Conservation (phyloP, 2,797 vertebrate genomes). For the Telmatherina bonti region DNA sequence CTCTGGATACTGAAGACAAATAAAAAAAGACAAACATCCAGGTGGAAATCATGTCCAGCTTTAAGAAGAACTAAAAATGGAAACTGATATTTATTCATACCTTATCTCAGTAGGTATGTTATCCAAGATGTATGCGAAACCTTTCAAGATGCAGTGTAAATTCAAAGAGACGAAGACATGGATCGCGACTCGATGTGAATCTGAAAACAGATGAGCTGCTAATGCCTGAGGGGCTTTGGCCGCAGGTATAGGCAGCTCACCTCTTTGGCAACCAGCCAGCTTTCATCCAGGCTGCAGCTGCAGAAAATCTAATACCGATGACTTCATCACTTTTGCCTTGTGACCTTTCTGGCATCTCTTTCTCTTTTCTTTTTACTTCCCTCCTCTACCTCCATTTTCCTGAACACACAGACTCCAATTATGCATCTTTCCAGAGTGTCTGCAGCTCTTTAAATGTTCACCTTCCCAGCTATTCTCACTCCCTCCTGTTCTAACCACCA, state of each 20-base stretch:
- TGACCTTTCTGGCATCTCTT: slow-evolving; percentile 78
- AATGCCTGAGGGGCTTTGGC: slow-evolving; percentile 51
- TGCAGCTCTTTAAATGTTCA: slow-evolving; percentile 55
- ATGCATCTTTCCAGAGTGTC: slow-evolving; percentile 50
- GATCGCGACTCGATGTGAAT: slow-evolving; percentile 53
- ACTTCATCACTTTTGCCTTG: slow-evolving; percentile 83
- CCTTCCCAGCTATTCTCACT: slow-evolving; percentile 43
- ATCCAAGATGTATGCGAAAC: background rate
- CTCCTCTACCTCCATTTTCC: slow-evolving; percentile 13
- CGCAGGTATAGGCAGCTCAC: slow-evolving; percentile 51
- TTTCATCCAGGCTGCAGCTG: slow-evolving; percentile 60
- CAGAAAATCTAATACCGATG: slow-evolving; percentile 81
- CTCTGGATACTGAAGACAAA: slow-evolving; percentile 44
- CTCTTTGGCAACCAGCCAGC: slow-evolving; percentile 69
- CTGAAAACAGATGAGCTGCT: slow-evolving; percentile 58
- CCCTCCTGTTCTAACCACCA: slow-evolving; percentile 39
- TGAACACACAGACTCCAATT: slow-evolving; percentile 20
- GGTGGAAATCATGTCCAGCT: slow-evolving; percentile 9
- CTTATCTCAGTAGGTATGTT: slow-evolving; percentile 4
- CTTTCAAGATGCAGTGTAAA: slow-evolving; percentile 15
- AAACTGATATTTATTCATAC: background rate
- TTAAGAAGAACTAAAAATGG: background rate
- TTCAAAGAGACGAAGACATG: slow-evolving; percentile 26
- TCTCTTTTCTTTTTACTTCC: slow-evolving; percentile 45
- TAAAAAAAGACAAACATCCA: slow-evolving; percentile 12